A percentile compares a stretch with the other conserved stretches of the same genome.
Evolutionary conservation across 2,797 vertebrate genomes (phyloP).

Genomic region (Hyperoplus lanceolatus): DNA sequence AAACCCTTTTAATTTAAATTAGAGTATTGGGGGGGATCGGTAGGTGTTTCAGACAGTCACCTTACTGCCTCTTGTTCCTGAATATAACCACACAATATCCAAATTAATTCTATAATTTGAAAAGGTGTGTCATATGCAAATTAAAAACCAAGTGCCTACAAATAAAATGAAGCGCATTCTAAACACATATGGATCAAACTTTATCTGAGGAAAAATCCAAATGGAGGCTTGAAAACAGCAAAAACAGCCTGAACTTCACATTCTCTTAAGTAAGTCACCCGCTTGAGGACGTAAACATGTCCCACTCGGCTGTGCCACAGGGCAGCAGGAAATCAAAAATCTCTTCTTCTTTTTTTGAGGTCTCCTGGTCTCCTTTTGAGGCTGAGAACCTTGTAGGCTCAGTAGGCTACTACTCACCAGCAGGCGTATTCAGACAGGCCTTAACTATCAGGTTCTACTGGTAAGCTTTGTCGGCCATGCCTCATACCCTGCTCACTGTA

Average conservation of each 20-base stretch:
- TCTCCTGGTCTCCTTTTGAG: constrained; percentile 19
- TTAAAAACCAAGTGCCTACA: not conserved
- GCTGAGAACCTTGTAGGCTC: constrained; percentile 19
- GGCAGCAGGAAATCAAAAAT: constrained; percentile 78
- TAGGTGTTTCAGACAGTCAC: constrained; percentile 19
- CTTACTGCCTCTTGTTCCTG: constrained; percentile 19
- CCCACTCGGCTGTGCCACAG: constrained; percentile 57
- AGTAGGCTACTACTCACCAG: constrained; percentile 6
- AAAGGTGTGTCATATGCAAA: not conserved
- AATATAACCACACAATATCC: constrained; percentile 29
- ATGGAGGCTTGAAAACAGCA: constrained; percentile 5
- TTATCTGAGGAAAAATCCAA: not conserved
- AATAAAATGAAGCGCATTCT: not conserved
- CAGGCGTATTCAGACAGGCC: constrained; percentile 71
- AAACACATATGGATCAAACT: not conserved
- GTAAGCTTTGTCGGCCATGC: constrained; percentile 34
- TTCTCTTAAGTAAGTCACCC: constrained; percentile 15
- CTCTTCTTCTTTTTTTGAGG: constrained; percentile 56
- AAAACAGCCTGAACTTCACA: constrained; percentile 37
- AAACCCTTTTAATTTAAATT: constrained; percentile 26
- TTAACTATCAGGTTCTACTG: constrained; percentile 62
- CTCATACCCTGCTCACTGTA: constrained; percentile 42
- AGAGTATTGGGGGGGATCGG: constrained; percentile 28
- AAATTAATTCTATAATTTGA: not conserved
- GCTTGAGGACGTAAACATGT: constrained; percentile 63